phyloP scores from a whole-genome alignment of 2,797 vertebrate species.

The Crocodylus rhombifer region DNA sequence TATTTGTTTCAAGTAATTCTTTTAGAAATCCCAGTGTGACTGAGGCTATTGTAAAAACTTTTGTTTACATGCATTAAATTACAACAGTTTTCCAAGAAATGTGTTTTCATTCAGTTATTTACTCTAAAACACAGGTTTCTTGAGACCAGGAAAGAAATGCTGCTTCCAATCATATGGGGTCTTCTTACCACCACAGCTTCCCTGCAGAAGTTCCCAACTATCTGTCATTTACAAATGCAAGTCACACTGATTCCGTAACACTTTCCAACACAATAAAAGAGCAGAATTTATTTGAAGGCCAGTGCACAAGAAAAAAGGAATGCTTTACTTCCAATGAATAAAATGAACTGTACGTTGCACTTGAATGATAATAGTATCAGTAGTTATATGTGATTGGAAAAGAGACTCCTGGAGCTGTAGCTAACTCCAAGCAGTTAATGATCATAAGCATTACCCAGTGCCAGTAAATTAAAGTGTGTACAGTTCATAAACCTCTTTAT shows the following conservation, averaged over 20 bases:
- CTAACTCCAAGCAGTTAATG: conserved; percentile 21
- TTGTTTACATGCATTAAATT: conserved; percentile 66
- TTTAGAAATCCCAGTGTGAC: conserved; percentile 32
- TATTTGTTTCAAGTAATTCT: conserved; percentile 53
- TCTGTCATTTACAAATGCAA: conserved; percentile 40
- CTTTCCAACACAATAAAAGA: conserved; percentile 55
- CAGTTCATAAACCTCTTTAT: neutral
- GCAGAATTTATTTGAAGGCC: conserved; percentile 34
- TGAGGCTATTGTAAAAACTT: conserved; percentile 44
- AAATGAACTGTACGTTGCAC: neutral
- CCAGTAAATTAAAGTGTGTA: conserved; percentile 34
- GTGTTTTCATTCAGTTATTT: conserved; percentile 68
- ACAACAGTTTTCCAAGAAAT: conserved; percentile 65
- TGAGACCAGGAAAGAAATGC: conserved; percentile 33
- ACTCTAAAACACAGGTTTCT: conserved; percentile 53
- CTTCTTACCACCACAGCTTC: conserved; percentile 26
- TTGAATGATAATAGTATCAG: conserved; percentile 19
- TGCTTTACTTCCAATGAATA: conserved; percentile 3
- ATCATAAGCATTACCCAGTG: conserved; percentile 22
- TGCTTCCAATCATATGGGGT: conserved; percentile 39
- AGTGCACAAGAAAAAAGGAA: neutral
- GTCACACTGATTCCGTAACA: conserved; percentile 14
- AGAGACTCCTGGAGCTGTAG: neutral
- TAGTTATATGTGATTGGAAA: conserved; percentile 4
- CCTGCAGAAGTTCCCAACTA: conserved; percentile 27